Base-by-base conservation (phyloP, 2,113 vertebrate species). In the Hydrochoerus hydrochaeris region DNA sequence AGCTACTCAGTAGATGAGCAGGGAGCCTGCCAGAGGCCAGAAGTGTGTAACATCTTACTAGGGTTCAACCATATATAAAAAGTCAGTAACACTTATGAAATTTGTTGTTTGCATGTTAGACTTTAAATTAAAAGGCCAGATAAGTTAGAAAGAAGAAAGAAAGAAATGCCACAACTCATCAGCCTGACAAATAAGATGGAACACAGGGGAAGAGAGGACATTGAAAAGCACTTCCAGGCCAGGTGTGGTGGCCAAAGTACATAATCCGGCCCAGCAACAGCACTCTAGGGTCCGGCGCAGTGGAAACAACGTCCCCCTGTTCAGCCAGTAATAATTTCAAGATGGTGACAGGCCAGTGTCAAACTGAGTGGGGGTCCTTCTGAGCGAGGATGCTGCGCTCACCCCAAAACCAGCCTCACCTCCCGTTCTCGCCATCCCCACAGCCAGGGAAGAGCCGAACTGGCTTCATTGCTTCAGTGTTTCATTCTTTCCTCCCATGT, bases 1-100 rank as follows among this genome's bases (percentile, higher is more conserved):
- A 4, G 4, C 2, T 26, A 5, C 10, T 1, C n/a, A 41, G 65
- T 16, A 12, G 28, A 44, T 0, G 0, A 6, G 38, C 26, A 1
- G 12, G 38, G 32, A 44, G 0, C 1, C n/a, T 67, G 38, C 17
- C 0, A 0, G 24, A 26, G 38, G 2, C 20, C 4, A 4, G 65
- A 8, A 60, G 11, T 2, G n/a, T 17, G 4, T 24, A 1, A 7
- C 5, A 1, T 0, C 44, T 46, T 9, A 41, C 19, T 4, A 67
- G 14, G 24, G 30, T 19, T 63, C 60, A 19, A 9, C 17, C 57
- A 9, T 4, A 5, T 6, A 4, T 9, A 52, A 54, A 77, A 32
- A n/a, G 22, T 3, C 22, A 44, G 5, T 1, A 17, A 63, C 38
- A 38, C 32, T 62, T 62, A 7, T 38, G 62, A 83, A 28, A 44